phyloP scores from a whole-genome alignment of 2,797 vertebrate genomes.

The Champsocephalus esox region DNA sequence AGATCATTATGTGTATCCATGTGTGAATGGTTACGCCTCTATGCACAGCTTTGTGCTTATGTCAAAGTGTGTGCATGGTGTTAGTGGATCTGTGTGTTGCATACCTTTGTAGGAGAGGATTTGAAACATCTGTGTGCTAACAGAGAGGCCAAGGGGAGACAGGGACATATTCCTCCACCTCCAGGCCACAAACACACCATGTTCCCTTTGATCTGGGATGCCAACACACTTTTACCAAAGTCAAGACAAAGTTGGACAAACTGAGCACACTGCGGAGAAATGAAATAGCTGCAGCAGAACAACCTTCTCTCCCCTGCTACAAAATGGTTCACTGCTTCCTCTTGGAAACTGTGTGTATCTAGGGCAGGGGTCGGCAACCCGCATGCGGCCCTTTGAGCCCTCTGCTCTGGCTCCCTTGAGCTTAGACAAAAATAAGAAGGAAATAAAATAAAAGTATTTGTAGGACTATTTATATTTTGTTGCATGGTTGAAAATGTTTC shows the following conservation, averaged over 20 bases:
- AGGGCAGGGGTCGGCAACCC: not conserved
- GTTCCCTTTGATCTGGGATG: conserved; percentile 60
- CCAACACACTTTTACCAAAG: conserved; percentile 42
- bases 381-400: no score
- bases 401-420: no score
- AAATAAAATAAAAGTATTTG: no score
- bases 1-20: conserved; percentile 30
- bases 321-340: not conserved
- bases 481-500: no score
- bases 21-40: conserved; percentile 31
- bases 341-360: not conserved
- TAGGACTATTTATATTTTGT: no score
- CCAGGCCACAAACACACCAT: conserved; percentile 23
- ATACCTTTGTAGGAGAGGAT: conserved; percentile 58
- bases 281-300: not conserved
- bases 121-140: conserved; percentile 62
- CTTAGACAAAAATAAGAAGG: no score
- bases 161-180: conserved; percentile 33
- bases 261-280: conserved; percentile 4
- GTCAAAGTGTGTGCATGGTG: not conserved
- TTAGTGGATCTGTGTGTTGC: conserved; percentile 31
- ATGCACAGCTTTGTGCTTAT: not conserved
- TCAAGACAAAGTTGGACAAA: conserved; percentile 41
- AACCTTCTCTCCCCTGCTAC: not conserved
- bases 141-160: conserved; percentile 8